Evolutionary conservation across 2,113 vertebrate species (phyloP).

Genomic region (Phrynosoma platyrhinos): DNA sequence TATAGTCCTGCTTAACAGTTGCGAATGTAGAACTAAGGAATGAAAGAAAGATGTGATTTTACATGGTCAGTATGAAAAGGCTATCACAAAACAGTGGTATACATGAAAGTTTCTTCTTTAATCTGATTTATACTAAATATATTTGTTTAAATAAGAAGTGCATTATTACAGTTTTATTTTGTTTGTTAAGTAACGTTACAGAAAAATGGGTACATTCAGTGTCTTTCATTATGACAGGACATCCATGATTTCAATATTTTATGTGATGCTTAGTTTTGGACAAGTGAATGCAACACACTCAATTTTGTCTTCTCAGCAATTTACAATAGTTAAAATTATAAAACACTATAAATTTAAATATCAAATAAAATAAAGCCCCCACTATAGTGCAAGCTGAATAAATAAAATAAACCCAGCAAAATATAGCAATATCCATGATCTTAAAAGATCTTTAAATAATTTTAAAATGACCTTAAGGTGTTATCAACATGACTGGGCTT

Average conservation of each 20-base stretch:
- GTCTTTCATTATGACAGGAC: not conserved
- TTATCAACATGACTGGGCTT: no score
- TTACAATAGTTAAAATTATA: not conserved
- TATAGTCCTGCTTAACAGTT: not conserved
- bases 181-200: not conserved
- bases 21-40: not conserved
- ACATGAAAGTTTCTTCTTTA: not conserved
- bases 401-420: constrained; percentile 4
- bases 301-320: not conserved
- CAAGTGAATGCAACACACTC: not conserved
- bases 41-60: not conserved
- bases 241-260: constrained; percentile 24
- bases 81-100: not conserved
- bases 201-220: not conserved
- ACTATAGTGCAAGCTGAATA: constrained; percentile 3
- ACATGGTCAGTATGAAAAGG: not conserved
- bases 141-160: not conserved
- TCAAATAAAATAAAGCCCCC: not conserved
- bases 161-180: not conserved
- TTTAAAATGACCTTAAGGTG: no score
- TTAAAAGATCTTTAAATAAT: not conserved
- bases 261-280: not conserved
- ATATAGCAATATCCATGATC: not conserved
- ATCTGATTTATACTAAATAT: not conserved
- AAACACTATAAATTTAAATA: not conserved